phyloP scores from a whole-genome alignment of 1,140 invertebrate species.

The Tribolium madens region DNA sequence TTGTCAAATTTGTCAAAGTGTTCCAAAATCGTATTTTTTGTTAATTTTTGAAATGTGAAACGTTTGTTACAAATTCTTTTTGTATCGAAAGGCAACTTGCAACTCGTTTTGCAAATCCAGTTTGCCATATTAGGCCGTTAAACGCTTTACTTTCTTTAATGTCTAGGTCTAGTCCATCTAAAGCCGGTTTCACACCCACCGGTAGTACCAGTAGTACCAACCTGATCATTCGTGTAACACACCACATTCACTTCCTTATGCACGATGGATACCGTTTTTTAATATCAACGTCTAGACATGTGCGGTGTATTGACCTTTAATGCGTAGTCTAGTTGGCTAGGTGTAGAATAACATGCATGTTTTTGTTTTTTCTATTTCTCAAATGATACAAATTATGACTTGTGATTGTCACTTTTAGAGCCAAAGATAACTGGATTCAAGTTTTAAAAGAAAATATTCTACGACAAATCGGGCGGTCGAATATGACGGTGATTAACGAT shows the following conservation, averaged over 20 bases:
- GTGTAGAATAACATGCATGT: not conserved
- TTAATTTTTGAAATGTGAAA: no score
- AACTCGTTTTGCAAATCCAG: not conserved
- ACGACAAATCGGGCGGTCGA: constrained; percentile 47
- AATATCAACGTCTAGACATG: constrained; percentile 40
- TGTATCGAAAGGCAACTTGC: not conserved
- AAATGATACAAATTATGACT: no score
- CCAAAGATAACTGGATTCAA: constrained; percentile 54
- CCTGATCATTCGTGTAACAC: not conserved
- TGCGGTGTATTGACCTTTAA: constrained; percentile 41
- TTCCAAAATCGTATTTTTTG: no score
- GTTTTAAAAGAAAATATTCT: constrained; percentile 54
- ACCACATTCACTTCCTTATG: constrained; percentile 8
- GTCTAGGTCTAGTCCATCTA: constrained; percentile 22
- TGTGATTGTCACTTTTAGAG: constrained; percentile 21
- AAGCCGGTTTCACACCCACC: constrained; percentile 3
- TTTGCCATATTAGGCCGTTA: not conserved
- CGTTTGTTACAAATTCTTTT: not conserved
- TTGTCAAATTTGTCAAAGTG: no score
- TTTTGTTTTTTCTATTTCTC: not conserved
- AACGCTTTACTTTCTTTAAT: constrained; percentile 27
- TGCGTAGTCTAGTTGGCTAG: constrained; percentile 25
- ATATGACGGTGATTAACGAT: constrained; percentile 45
- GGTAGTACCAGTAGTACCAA: not conserved
- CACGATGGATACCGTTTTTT: constrained; percentile 15